Percentiles rank a stretch among this genome's conserved stretches.
Conservation (phyloP, 2,113 vertebrate species). For the Henicopernis longicauda region DNA sequence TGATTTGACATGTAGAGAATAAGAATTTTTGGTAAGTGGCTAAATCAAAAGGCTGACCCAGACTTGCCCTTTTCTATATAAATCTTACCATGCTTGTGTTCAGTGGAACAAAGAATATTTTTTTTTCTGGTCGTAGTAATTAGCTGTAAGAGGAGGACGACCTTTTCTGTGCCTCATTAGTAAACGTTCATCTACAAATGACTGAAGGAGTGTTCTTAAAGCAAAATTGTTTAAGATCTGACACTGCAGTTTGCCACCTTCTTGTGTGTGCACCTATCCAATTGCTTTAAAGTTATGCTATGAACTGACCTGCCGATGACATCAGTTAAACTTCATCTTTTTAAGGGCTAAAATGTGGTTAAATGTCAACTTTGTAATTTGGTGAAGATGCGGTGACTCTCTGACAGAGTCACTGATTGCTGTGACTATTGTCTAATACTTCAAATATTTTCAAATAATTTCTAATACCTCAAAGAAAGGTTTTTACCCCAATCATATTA, state of each 20-base stretch:
- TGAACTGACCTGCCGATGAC: not conserved
- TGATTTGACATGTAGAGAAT: not conserved
- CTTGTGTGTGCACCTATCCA: not conserved
- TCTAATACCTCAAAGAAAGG: not conserved
- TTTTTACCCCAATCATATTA: not conserved
- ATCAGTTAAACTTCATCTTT: not conserved
- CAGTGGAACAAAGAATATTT: not conserved
- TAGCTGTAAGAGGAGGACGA: not conserved
- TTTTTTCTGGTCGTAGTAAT: not conserved
- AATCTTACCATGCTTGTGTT: not conserved
- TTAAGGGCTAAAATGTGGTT: not conserved
- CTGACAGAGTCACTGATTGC: not conserved
- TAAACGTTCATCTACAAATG: not conserved
- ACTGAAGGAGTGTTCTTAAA: not conserved
- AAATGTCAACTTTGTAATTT: not conserved
- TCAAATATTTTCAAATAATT: not conserved
- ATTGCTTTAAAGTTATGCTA: not conserved
- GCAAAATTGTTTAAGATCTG: not conserved
- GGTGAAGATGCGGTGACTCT: not conserved
- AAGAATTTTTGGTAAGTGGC: not conserved
- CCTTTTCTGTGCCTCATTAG: not conserved
- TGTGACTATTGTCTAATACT: not conserved
- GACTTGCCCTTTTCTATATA: not conserved
- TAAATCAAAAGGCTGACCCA: not conserved
- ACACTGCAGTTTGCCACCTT: not conserved